These are phyloP conservation scores for Heliocidaris tuberculata DNA, from an alignment of 35 echinoderm and acorn worm species.

Conservation along the genomic window DNA sequence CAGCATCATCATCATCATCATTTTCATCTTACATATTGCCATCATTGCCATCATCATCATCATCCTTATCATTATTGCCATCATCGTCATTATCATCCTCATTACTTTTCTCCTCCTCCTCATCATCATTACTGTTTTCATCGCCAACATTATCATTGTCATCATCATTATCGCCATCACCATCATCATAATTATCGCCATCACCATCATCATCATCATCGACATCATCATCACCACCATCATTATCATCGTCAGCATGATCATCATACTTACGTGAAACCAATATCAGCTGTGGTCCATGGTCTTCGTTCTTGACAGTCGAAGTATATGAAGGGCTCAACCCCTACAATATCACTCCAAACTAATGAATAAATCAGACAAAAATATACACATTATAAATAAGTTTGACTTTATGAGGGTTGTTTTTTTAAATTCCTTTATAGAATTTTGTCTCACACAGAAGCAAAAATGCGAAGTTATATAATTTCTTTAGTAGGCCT, in stretches of 20 bases:
- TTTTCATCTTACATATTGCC: background rate
- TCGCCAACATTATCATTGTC: background rate
- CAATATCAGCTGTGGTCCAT: conserved; percentile 1
- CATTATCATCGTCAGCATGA: background rate
- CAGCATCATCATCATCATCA: too few species aligned
- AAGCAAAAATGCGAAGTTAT: too few species aligned
- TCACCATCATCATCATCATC: too few species aligned
- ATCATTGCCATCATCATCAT: background rate
- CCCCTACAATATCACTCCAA: background rate
- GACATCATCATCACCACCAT: background rate
- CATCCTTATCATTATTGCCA: background rate
- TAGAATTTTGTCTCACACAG: too few species aligned
- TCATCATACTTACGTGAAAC: background rate
- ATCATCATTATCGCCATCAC: background rate
- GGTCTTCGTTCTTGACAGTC: background rate
- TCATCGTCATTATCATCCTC: background rate
- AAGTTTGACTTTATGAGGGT: too few species aligned
- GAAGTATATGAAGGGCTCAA: background rate
- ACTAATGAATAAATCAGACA: background rate
- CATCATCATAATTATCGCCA: too few species aligned
- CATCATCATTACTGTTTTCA: background rate
- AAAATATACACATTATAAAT: too few species aligned
- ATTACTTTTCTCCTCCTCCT: background rate
- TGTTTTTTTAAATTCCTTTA: too few species aligned
- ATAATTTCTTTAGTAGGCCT: too few species aligned